Evolutionary conservation across 2,888 invertebrate genomes (phyloP), one percentile per base, ranked within the genome.

Genomic region (Drosophila kanekoi): DNA sequence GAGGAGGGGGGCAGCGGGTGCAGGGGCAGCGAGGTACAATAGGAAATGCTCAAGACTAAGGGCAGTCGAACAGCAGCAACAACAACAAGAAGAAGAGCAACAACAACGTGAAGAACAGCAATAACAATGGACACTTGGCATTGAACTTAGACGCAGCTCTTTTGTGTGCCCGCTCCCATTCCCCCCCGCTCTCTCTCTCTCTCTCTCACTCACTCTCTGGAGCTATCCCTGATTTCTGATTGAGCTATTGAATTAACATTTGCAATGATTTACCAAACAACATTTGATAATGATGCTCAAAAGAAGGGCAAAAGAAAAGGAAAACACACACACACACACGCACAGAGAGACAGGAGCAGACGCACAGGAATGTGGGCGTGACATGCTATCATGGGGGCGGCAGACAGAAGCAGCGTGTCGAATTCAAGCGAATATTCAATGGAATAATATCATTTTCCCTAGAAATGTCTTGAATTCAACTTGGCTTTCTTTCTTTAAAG

Each of bases 171-270:
- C 11, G 10, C 14, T n/a, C 44, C 10, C 54, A 3, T 32, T 10
- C 2, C 3, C 49, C 1, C 32, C 10, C 33, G 16, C 14, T 0
- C 18, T 3, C 13, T 28, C 4, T 20, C 37, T 33, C 14, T 20
- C 18, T n/a, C 3, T 18, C 2, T 38, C 23, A 35, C 32, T 38
- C 23, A 6, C 47, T 35, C 51, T 37, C 38, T 62, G 41, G 71
- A 61, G 62, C 52, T 61, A 59, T 49, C 54, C 61, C 63, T 75
- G 73, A 59, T 63, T 57, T 58, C 48, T 80, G 87, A 87, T 83
- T 83, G 87, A 83, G 87, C 83, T 68, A 83, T 83, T 83, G 83
- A 83, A 83, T 83, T 81, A 79, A 81, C 81, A 86, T 88, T 85
- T 81, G 79, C 86, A 74, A 79, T 89, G 81, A 87, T 77, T 87